Evolutionary conservation across 2,113 vertebrate genomes (phyloP).

Genomic region (Megaceryle maxima): DNA sequence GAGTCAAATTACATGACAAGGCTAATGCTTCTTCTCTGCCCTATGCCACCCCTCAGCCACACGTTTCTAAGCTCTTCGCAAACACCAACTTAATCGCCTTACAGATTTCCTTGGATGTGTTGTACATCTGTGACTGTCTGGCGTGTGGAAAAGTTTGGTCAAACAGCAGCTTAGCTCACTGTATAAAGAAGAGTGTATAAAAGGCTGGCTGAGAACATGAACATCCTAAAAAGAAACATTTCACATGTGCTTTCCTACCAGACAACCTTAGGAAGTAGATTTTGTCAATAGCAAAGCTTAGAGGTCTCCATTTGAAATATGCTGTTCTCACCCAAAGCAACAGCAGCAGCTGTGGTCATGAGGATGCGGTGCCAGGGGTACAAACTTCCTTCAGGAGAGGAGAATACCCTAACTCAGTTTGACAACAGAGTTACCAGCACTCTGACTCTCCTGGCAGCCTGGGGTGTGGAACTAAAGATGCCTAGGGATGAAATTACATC

Average conservation of each 20-base stretch:
- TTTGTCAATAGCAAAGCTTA: background rate
- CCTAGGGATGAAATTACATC: constrained; percentile 56
- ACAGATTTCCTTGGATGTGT: background rate
- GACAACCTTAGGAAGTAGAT: background rate
- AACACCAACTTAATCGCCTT: background rate
- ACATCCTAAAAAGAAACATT: background rate
- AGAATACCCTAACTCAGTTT: background rate
- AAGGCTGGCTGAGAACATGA: background rate
- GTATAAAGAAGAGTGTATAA: background rate
- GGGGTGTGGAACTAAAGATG: background rate
- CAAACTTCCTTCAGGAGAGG: background rate
- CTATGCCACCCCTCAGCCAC: background rate
- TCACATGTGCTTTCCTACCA: fast-evolving
- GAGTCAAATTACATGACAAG: background rate
- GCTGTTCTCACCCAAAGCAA: background rate
- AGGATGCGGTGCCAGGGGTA: background rate
- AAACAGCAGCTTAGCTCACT: background rate
- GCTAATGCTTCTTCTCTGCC: background rate
- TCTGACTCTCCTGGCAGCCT: background rate
- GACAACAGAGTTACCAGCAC: background rate
- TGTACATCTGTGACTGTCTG: background rate
- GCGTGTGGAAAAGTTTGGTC: background rate
- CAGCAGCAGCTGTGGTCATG: background rate
- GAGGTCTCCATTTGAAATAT: background rate
- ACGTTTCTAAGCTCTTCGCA: background rate